A percentile compares a stretch with the other conserved stretches of the same genome.
Evolutionary conservation across 1,140 invertebrate genomes (phyloP).

Genomic region (Aphelenchoides besseyi): DNA sequence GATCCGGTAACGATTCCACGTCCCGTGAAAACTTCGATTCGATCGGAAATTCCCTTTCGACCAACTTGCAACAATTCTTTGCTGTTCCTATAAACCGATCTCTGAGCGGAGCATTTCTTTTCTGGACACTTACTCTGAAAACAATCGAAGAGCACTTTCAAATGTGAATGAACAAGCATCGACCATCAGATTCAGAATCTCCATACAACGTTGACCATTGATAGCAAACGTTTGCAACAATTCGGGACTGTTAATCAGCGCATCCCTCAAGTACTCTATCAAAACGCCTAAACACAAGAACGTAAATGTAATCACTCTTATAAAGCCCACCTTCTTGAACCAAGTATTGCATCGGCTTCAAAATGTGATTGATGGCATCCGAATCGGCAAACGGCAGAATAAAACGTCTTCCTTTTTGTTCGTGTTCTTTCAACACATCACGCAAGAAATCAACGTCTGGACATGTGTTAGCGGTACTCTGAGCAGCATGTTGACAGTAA

Average conservation of each 20-base stretch:
- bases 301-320: background rate
- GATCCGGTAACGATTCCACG: slow-evolving; percentile 28
- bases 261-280: slow-evolving; percentile 32
- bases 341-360: slow-evolving; percentile 20
- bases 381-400: slow-evolving; percentile 17
- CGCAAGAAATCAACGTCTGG: background rate
- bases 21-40: slow-evolving; percentile 32
- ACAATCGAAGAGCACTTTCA: slow-evolving; percentile 34
- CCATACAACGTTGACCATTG: slow-evolving; percentile 25
- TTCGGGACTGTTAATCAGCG: background rate
- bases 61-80: slow-evolving; percentile 12
- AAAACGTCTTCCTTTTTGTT: slow-evolving; percentile 9
- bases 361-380: slow-evolving; percentile 19
- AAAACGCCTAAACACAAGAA: slow-evolving; percentile 28
- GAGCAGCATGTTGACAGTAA: background rate
- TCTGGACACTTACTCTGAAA: slow-evolving; percentile 25
- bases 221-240: slow-evolving; percentile 27
- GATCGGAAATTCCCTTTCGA: slow-evolving; percentile 10
- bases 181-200: slow-evolving; percentile 29
- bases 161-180: slow-evolving; percentile 23
- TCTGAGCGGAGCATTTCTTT: background rate
- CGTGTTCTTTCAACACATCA: slow-evolving; percentile 11
- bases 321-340: background rate
- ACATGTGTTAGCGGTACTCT: background rate
- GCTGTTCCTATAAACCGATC: background rate